Conservation (phyloP, 1,140 invertebrate genomes). For the Kradibia gibbosae region DNA sequence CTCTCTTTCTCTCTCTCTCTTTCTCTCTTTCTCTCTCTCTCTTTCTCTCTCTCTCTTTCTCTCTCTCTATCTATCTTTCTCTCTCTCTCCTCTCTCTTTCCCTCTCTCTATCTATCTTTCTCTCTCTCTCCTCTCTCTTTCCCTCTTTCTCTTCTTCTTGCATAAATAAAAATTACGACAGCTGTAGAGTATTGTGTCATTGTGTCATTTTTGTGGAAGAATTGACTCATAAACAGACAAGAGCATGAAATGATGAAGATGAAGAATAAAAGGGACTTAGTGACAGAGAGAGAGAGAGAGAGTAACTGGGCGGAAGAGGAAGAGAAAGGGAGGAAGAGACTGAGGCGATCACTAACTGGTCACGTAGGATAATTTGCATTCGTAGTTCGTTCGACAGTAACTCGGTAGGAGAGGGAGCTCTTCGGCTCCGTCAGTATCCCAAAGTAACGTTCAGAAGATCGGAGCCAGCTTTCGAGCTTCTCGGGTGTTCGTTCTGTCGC, state of each 20-base stretch:
- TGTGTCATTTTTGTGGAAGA: neutral
- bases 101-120: neutral
- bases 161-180: neutral
- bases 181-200: neutral
- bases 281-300: neutral
- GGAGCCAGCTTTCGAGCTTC: neutral
- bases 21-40: neutral
- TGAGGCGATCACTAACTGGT: neutral
- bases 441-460: neutral
- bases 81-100: neutral
- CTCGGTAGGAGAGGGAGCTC: neutral
- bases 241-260: conserved; percentile 12
- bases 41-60: neutral
- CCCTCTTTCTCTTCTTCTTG: no score
- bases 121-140: neutral
- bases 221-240: neutral
- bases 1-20: neutral
- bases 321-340: neutral
- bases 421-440: neutral
- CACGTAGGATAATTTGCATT: conserved; percentile 44
- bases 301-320: neutral
- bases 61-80: neutral
- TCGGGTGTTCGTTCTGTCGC: neutral
- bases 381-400: neutral
- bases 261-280: neutral